Evolutionary conservation across 2,888 invertebrate genomes (phyloP), one percentile per base, ranked within the genome.

Genomic region (Mesorhabditis sp.): DNA sequence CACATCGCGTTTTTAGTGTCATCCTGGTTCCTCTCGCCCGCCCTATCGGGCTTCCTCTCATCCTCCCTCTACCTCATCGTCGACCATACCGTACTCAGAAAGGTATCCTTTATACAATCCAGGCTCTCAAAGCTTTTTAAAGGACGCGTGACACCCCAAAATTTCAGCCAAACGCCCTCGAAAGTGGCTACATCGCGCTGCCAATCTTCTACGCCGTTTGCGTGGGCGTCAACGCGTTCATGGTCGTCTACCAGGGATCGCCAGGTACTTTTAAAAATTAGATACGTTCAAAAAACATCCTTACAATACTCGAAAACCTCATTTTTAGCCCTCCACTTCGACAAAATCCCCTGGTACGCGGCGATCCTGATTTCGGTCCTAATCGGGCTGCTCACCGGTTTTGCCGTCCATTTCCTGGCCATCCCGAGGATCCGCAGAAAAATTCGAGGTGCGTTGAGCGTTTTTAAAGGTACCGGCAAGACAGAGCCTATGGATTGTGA

Each of bases 1-100:
- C n/a, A 13, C n/a, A 13, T n/a, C 58, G n/a, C n/a, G 7, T 50
- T 65, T 85, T 67, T 86, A 89, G 91, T 95, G 82, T 91, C 91
- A 82, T 97, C 96, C 0, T 97, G 97, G 97, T 95, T 97, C 86
- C 90, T 95, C 65, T 96, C 95, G 43, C 97, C 97, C 1, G 89
- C 93, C 15, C 88, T 96, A 82, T 95, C 95, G 80, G 97, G 97
- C 3, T 81, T 91, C 3, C 92, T 94, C 67, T 95, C 96, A 4
- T 91, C 91, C 62, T 75, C 90, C 61, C 89, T 96, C 69, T 94
- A 91, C 87, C 89, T 92, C 87, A 86, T 92, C 74, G 92, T 96
- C 77, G 90, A 92, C 76, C 90, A 90, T 74, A 91, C 91, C 83
- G 93, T 97, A 77, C 88, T 85, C n/a, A 44, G 80, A 66, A 72